Evolutionary conservation across 2,797 vertebrate species (phyloP).

Genomic region (Lithobates sylvaticus): DNA sequence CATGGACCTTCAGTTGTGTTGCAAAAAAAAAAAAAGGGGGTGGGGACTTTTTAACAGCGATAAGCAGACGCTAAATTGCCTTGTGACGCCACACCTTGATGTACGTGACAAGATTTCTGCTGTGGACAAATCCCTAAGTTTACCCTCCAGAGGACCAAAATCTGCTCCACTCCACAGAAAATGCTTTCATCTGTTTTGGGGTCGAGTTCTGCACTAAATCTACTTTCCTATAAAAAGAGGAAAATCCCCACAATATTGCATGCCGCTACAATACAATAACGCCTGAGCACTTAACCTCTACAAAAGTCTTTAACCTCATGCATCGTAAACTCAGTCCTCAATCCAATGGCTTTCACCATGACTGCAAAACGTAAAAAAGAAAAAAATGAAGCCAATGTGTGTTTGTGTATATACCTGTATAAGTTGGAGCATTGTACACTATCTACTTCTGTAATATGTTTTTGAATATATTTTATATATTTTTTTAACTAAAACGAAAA

Average conservation of each 20-base stretch:
- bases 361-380: not conserved
- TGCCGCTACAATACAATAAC: slow-evolving; percentile 2
- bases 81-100: no score
- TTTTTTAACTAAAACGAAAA: slow-evolving; percentile 53
- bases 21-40: not conserved
- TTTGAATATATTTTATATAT: slow-evolving; percentile 62
- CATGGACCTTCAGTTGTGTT: not conserved
- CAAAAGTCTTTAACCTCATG: not conserved
- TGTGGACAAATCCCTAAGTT: no score
- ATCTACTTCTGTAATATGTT: slow-evolving; percentile 56
- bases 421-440: slow-evolving; percentile 53
- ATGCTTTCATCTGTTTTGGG: not conserved
- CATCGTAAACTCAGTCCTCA: not conserved
- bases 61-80: not conserved
- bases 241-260: slow-evolving; percentile 11
- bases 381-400: slow-evolving; percentile 3
- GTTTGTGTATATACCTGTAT: slow-evolving; percentile 58
- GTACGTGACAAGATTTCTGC: no score
- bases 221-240: slow-evolving; percentile 5
- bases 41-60: not conserved
- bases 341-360: slow-evolving; percentile 47
- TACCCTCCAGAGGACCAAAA: not conserved
- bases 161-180: not conserved
- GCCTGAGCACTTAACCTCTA: not conserved
- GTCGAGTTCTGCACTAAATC: not conserved